Percentiles rank a stretch among this genome's conserved stretches.
phyloP scores from a whole-genome alignment of 1,140 invertebrate genomes.

The Proctacanthus coquilletti region DNA sequence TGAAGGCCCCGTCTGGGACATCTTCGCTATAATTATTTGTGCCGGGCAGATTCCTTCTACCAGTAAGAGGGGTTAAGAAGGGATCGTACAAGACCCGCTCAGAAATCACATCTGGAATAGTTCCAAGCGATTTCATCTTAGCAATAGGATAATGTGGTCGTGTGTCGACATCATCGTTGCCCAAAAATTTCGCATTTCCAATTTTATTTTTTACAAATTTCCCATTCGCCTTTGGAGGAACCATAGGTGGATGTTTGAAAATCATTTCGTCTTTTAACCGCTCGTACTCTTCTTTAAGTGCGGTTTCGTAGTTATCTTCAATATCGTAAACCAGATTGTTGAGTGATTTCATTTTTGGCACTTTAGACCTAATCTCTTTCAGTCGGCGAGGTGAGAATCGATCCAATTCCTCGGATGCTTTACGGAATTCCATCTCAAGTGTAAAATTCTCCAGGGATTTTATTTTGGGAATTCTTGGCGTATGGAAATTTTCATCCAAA shows the following conservation, averaged over 20 bases:
- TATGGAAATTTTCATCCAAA: conserved; percentile 26
- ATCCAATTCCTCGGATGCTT: conserved; percentile 23
- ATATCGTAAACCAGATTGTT: conserved; percentile 21
- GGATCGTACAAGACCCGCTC: conserved; percentile 24
- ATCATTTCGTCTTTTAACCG: conserved; percentile 8
- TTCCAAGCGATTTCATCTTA: conserved; percentile 29
- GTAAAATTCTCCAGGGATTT: conserved; percentile 29
- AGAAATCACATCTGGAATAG: conserved; percentile 23
- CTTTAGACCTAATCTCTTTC: conserved; percentile 14
- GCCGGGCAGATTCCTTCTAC: conserved; percentile 12
- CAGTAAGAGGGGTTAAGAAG: conserved; percentile 23
- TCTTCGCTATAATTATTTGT: too few species aligned
- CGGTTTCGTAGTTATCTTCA: conserved; percentile 19
- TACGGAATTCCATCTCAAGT: conserved; percentile 27
- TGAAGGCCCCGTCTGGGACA: too few species aligned
- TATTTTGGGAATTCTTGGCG: conserved; percentile 25
- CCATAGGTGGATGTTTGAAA: conserved; percentile 15
- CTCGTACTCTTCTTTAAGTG: conserved; percentile 21
- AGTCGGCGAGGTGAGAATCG: conserved; percentile 23
- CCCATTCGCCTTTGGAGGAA: conserved; percentile 13
- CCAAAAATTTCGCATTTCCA: conserved; percentile 29
- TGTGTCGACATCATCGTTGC: conserved; percentile 14
- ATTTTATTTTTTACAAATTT: conserved; percentile 24
- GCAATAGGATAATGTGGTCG: conserved; percentile 21
- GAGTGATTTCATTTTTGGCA: conserved; percentile 27